Evolutionary conservation across 1,140 invertebrate genomes (phyloP).

Genomic region (Macrotrachela quadricornifera): DNA sequence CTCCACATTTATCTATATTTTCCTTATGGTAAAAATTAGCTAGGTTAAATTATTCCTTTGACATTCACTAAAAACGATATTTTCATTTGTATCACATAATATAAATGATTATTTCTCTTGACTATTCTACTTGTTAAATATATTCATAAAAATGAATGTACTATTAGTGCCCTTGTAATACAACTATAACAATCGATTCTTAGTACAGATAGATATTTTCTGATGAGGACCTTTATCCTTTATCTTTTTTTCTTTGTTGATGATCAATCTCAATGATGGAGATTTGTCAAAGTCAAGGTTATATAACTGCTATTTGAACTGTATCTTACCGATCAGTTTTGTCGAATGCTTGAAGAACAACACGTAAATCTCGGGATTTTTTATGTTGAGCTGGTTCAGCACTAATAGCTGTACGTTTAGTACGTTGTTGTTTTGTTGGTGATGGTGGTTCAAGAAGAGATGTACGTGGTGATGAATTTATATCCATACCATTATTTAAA

Average conservation of each 20-base stretch:
- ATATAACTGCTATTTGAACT: conserved; percentile 14
- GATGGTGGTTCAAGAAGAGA: too few relatives aligned
- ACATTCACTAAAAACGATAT: too few relatives aligned
- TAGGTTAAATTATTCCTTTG: too few relatives aligned
- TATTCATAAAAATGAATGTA: too few relatives aligned
- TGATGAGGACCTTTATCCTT: conserved; percentile 13
- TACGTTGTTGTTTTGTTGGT: conserved; percentile 11
- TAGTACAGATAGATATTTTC: conserved; percentile 13
- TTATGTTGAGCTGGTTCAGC: conserved; percentile 44
- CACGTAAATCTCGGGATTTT: conserved; percentile 11
- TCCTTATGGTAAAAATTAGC: too few relatives aligned
- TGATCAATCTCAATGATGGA: conserved; percentile 10
- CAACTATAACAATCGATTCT: too few relatives aligned
- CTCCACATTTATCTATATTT: background rate
- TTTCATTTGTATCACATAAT: too few relatives aligned
- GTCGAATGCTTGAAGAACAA: background rate
- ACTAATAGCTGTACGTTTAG: conserved; percentile 59
- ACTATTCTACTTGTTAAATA: too few relatives aligned
- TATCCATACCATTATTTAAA: too few relatives aligned
- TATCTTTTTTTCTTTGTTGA: conserved; percentile 15
- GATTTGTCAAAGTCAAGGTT: conserved; percentile 12
- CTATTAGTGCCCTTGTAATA: too few relatives aligned
- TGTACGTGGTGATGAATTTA: too few relatives aligned
- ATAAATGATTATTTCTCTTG: too few relatives aligned
- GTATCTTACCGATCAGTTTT: conserved; percentile 12